Base-by-base conservation (phyloP, 2,113 vertebrate genomes). In the Paracanthobrama guichenoti region DNA sequence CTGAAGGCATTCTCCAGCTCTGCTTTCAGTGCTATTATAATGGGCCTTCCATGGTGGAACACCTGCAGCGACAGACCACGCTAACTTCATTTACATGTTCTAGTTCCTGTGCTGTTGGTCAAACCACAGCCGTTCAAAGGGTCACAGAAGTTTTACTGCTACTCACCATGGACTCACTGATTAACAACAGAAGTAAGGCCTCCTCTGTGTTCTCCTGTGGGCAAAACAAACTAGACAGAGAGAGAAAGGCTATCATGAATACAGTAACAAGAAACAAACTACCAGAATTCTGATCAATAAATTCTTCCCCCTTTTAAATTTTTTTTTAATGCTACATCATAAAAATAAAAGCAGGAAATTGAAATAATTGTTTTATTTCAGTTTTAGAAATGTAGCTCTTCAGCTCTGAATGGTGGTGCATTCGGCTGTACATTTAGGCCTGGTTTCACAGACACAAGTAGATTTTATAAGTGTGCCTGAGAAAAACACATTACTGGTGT, bases 141-240 rank as follows among this genome's bases (percentile, higher is more conserved):
- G 22, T 66, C 16, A 66, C 57, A n/a, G 12, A 11, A 16, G 6
- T 83, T 81, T 86, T 28, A 57, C 64, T n/a, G 64, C 64, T 44
- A 91, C 97, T 95, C 89, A 99, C 98, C 98, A 99, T 99, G 31
- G 98, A 99, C 90, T 99, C 98, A 85, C 98, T 99, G 89, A 99
- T 99, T 90, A 99, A 96, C 90, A 99, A 90, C 86, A 99, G 93
- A 85, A 99, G 91, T 89, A 99, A 91, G 73, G 98, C 98, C 92
- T 99, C 98, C 91, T 99, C 98, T 79, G 98, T 99, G 90, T 99
- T 99, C 93, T 99, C 98, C 95, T 99, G 97, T 90, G 98, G 98
- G 94, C 98, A 99, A 92, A 99, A 99, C 91, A 99, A 94, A 93
- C 98, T 99, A 87, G 78, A 86, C 53, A 84, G 14, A 76, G 16